phyloP scores from a whole-genome alignment of 2,113 vertebrate genomes.

The Gasterosteus aculeatus region DNA sequence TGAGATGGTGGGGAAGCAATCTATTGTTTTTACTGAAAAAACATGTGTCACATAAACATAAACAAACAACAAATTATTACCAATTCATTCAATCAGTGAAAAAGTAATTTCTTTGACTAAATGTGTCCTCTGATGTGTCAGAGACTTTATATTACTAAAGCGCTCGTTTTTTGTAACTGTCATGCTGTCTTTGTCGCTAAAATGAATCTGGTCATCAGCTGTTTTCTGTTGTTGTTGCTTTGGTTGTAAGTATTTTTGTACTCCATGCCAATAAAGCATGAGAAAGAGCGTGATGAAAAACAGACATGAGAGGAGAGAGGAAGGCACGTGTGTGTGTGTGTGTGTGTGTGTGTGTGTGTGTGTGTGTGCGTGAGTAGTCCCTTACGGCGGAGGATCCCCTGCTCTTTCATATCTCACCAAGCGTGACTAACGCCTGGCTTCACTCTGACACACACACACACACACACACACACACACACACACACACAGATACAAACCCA shows the following conservation, averaged over 20 bases:
- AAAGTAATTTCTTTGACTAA: not conserved
- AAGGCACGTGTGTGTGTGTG: conserved; percentile 56
- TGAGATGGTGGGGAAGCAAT: not conserved
- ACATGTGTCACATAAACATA: not conserved
- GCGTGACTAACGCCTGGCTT: conserved; percentile 72
- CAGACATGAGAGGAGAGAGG: not conserved
- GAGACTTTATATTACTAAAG: not conserved
- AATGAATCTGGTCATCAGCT: conserved; percentile 40
- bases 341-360: conserved; percentile 54
- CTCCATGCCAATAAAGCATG: conserved; percentile 27
- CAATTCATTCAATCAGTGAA: not conserved
- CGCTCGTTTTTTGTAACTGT: not conserved
- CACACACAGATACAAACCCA: conserved; percentile 1
- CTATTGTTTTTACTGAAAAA: not conserved
- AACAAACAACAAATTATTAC: too few relatives aligned
- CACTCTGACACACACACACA: conserved; percentile 34
- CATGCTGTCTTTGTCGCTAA: conserved; percentile 6
- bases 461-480: conserved; percentile 26
- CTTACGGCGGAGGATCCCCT: conserved; percentile 67
- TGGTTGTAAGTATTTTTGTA: conserved; percentile 21
- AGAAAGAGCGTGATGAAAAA: conserved; percentile 20
- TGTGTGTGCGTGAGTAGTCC: conserved; percentile 50
- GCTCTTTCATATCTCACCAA: conserved; percentile 77
- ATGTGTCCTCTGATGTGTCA: not conserved
- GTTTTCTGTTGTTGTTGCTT: conserved; percentile 18